These are phyloP conservation scores for Chamaetylas fuelleborni DNA, from an alignment of 2,113 vertebrate species.

Conservation along the genomic window DNA sequence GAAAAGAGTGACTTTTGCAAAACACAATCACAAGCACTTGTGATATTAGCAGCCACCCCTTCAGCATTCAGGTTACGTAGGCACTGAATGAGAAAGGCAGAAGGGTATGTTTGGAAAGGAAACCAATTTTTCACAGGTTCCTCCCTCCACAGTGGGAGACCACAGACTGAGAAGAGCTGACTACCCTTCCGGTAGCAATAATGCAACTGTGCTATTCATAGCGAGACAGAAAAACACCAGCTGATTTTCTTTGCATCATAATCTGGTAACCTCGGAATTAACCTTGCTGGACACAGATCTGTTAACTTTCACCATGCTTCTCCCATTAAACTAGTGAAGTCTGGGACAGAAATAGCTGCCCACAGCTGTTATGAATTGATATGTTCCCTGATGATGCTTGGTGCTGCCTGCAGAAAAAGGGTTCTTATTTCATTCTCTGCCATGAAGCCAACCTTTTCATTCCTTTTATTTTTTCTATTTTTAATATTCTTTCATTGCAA, in stretches of 20 bases:
- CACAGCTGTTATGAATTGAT: constrained; percentile 46
- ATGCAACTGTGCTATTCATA: background rate
- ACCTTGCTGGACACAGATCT: constrained; percentile 51
- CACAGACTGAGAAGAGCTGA: constrained; percentile 41
- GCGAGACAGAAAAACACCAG: constrained; percentile 7
- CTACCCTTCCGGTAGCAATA: constrained; percentile 17
- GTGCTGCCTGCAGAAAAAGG: background rate
- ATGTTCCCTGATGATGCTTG: background rate
- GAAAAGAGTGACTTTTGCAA: background rate
- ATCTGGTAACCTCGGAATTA: constrained; percentile 39
- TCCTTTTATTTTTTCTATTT: background rate
- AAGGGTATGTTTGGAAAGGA: constrained; percentile 40
- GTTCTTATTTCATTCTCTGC: constrained; percentile 25
- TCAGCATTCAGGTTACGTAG: background rate
- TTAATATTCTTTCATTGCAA: background rate
- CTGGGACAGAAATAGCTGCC: constrained; percentile 45
- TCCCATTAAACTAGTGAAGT: constrained; percentile 9
- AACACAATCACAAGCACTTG: background rate
- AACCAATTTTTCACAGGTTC: constrained; percentile 29
- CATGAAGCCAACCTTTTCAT: background rate
- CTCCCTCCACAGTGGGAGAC: constrained; percentile 27
- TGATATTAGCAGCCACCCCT: constrained; percentile 19
- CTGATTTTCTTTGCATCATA: constrained; percentile 37
- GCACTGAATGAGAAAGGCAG: constrained; percentile 17
- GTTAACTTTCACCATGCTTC: constrained; percentile 15